Evolutionary conservation across 2,797 vertebrate species (phyloP).

Genomic region (Huso huso): DNA sequence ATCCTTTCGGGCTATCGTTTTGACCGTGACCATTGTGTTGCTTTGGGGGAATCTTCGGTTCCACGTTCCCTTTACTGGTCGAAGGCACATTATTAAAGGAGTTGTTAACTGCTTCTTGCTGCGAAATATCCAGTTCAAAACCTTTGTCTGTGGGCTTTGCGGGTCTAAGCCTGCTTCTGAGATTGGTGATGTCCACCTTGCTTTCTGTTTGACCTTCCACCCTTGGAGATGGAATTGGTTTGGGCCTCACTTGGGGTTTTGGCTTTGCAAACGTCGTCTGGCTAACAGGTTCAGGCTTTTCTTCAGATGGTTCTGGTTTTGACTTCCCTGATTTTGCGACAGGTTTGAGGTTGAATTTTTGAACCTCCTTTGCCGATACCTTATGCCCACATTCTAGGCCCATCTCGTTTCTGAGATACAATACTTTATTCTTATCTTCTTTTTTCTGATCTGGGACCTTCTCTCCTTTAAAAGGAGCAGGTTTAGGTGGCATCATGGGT

Average conservation of each 20-base stretch:
- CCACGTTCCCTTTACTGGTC: constrained; percentile 39
- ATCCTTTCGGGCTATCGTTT: constrained; percentile 42
- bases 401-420: constrained; percentile 88
- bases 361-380: constrained; percentile 85
- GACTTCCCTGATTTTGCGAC: constrained; percentile 74
- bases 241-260: constrained; percentile 60
- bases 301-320: constrained; percentile 60
- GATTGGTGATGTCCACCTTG: constrained; percentile 82
- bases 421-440: constrained; percentile 83
- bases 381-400: constrained; percentile 94
- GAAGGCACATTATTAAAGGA: constrained; percentile 38
- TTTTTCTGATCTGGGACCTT: constrained; percentile 72
- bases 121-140: constrained; percentile 47
- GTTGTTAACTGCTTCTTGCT: constrained; percentile 36
- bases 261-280: constrained; percentile 31
- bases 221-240: constrained; percentile 69
- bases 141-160: constrained; percentile 66
- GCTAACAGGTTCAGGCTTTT: constrained; percentile 59
- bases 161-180: constrained; percentile 88
- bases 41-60: constrained; percentile 57
- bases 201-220: constrained; percentile 69
- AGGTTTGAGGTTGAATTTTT: constrained; percentile 88
- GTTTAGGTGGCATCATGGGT: constrained; percentile 69
- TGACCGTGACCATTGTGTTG: constrained; percentile 57
- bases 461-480: constrained; percentile 57